A percentile compares a stretch with the other conserved stretches of the same genome.
Conservation (phyloP, 2,113 vertebrate genomes). For the Paraplagusia blochii region DNA sequence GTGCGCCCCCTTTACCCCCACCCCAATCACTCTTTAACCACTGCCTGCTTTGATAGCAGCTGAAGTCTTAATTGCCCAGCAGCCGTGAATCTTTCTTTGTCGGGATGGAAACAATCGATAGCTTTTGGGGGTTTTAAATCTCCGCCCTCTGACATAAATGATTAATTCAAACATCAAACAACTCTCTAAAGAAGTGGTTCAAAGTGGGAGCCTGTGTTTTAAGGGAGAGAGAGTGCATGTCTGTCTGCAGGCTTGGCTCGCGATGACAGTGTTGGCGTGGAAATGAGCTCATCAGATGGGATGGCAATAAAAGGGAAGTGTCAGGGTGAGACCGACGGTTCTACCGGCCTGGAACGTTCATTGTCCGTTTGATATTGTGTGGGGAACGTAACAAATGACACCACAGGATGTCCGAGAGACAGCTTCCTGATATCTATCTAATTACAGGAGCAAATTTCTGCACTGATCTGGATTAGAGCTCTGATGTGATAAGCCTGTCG, state of each 20-base stretch:
- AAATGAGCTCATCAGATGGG: constrained; percentile 63
- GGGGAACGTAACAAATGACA: constrained; percentile 29
- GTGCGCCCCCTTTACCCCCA: not conserved
- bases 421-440: constrained; percentile 17
- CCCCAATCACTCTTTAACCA: constrained; percentile 3
- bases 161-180: constrained; percentile 56
- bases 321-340: constrained; percentile 40
- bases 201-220: constrained; percentile 37
- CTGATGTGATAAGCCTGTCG: constrained; percentile 5
- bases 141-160: constrained; percentile 37
- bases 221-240: constrained; percentile 22
- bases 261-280: constrained; percentile 43
- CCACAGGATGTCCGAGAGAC: constrained; percentile 22
- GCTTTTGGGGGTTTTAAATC: constrained; percentile 41
- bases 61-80: constrained; percentile 50
- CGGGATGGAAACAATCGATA: constrained; percentile 50
- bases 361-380: constrained; percentile 35
- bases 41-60: constrained; percentile 29
- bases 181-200: constrained; percentile 28
- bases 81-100: constrained; percentile 33
- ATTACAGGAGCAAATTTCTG: constrained; percentile 21
- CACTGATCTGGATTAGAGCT: constrained; percentile 1
- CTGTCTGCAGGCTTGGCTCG: constrained; percentile 49
- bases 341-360: constrained; percentile 26
- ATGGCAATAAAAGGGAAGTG: constrained; percentile 54